Conservation (phyloP, 1,140 invertebrate genomes). For the Drosophila repleta region DNA sequence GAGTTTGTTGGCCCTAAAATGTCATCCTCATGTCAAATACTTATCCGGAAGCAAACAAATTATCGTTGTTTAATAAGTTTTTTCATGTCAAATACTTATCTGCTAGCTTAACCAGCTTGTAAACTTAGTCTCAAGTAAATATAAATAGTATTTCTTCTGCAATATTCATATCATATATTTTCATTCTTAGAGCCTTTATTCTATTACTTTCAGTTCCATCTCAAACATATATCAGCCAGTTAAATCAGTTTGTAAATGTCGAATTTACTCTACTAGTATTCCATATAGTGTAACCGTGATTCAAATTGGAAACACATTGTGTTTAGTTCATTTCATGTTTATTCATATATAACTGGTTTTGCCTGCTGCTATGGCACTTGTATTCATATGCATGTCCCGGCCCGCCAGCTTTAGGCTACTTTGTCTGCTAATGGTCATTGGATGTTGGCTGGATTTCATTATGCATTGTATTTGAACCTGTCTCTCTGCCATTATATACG, state of each 20-base stretch:
- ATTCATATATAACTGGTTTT: conserved; percentile 73
- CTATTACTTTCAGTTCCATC: too few relatives aligned
- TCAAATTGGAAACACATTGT: not conserved
- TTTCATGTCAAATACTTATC: not conserved
- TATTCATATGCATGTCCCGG: conserved; percentile 43
- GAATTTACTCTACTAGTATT: too few relatives aligned
- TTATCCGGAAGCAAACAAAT: too few relatives aligned
- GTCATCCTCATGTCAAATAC: too few relatives aligned
- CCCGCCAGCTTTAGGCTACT: conserved; percentile 58
- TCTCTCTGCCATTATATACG: conserved; percentile 9
- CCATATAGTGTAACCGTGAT: conserved; percentile 26
- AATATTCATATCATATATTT: too few relatives aligned
- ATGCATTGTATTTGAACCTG: conserved; percentile 53
- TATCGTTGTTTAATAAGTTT: too few relatives aligned
- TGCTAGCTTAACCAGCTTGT: not conserved
- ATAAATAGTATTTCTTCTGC: too few relatives aligned
- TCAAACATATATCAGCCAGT: too few relatives aligned
- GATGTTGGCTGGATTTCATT: conserved; percentile 65
- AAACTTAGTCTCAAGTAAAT: too few relatives aligned
- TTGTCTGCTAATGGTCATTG: conserved; percentile 74
- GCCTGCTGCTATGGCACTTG: conserved; percentile 36
- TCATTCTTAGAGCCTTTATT: too few relatives aligned
- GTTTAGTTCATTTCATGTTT: conserved; percentile 55
- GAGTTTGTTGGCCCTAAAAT: too few relatives aligned
- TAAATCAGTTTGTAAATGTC: too few relatives aligned